Percentiles rank a stretch among this genome's conserved stretches.
Evolutionary conservation across 2,888 invertebrate species (phyloP).

Genomic region (Allygus modestus): DNA sequence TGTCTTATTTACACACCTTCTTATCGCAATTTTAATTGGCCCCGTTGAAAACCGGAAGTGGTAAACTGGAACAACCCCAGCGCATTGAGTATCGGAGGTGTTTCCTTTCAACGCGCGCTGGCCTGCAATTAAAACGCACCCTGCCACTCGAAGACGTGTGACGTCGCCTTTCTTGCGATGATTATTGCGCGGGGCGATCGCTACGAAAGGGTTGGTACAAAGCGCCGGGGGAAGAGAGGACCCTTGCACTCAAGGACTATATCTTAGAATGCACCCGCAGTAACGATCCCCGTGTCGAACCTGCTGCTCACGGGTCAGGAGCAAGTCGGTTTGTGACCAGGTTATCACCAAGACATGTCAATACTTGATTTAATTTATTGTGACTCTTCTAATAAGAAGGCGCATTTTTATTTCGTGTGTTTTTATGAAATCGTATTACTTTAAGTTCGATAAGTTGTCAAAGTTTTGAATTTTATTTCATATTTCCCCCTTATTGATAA

Average conservation of each 20-base stretch:
- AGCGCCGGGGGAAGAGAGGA: constrained; percentile 9
- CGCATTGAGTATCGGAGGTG: background rate
- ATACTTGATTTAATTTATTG: no score
- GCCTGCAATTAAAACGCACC: constrained; percentile 21
- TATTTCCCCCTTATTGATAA: no score
- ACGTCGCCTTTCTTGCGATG: constrained; percentile 25
- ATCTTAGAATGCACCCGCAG: constrained; percentile 45
- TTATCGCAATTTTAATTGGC: background rate
- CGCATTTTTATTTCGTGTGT: no score
- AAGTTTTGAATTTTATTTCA: no score
- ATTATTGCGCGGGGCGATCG: constrained; percentile 5
- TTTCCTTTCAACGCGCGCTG: background rate
- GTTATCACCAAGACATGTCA: no score
- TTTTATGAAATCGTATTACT: no score
- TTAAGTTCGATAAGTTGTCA: no score
- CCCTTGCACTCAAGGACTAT: constrained; percentile 36
- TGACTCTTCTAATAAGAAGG: no score
- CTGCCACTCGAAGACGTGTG: constrained; percentile 40
- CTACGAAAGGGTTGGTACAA: constrained; percentile 43
- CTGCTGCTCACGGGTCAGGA: background rate
- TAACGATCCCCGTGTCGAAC: background rate
- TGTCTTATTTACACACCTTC: no score
- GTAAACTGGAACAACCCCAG: background rate
- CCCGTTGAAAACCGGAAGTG: background rate
- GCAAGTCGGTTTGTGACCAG: no score